A percentile compares a stretch with the other conserved stretches of the same genome.
Conservation (phyloP, 2,888 invertebrate genomes). For the Gastrophysa polygoni region DNA sequence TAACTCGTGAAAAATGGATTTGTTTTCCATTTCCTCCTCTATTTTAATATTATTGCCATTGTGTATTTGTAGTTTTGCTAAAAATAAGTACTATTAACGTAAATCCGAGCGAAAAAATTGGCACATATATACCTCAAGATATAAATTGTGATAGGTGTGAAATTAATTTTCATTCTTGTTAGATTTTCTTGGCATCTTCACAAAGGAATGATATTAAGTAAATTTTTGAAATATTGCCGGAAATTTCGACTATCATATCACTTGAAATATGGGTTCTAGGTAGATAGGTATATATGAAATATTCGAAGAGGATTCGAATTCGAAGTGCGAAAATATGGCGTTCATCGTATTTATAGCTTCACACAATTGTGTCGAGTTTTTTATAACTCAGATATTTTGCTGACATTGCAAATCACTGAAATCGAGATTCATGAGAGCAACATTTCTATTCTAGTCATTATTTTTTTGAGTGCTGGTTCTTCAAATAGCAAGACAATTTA, state of each 20-base stretch:
- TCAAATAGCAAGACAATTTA: too few relatives aligned
- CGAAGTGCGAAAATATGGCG: too few relatives aligned
- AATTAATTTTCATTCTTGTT: constrained; percentile 23
- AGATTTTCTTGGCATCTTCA: constrained; percentile 20
- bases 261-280: not conserved
- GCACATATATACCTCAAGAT: not conserved
- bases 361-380: too few relatives aligned
- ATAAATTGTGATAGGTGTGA: constrained; percentile 26
- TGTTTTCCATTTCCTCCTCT: not conserved
- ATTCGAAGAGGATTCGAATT: too few relatives aligned
- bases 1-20: too few relatives aligned
- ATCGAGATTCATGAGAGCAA: too few relatives aligned
- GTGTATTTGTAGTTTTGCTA: not conserved
- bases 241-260: constrained; percentile 12
- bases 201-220: constrained; percentile 11
- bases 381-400: too few relatives aligned
- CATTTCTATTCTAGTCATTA: too few relatives aligned
- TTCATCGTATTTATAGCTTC: too few relatives aligned
- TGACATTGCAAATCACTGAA: too few relatives aligned
- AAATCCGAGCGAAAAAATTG: constrained; percentile 4
- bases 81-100: not conserved
- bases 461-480: too few relatives aligned
- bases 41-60: not conserved
- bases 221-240: not conserved
- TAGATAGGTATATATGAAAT: not conserved